Evolutionary conservation across 2,113 vertebrate genomes (phyloP).

Genomic region (Ammodytes marinus): DNA sequence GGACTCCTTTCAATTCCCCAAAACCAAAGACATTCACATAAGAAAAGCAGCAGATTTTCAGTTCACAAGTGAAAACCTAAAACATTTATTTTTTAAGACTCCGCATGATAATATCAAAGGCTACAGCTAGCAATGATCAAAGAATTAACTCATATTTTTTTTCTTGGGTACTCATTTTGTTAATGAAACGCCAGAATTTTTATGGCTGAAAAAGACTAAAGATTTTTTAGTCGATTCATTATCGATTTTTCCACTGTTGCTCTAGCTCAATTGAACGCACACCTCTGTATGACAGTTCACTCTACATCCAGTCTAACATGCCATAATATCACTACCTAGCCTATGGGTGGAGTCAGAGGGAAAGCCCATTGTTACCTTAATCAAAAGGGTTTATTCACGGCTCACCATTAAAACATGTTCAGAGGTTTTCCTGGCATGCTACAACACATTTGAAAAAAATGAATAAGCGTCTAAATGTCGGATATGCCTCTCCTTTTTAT

Average conservation of each 20-base stretch:
- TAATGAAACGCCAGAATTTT: neutral
- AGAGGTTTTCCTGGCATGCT: neutral
- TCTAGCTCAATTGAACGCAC: neutral
- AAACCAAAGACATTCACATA: neutral
- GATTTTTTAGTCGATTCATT: neutral
- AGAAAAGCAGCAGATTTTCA: neutral
- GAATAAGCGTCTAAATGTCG: too few relatives aligned
- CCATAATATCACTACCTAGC: neutral
- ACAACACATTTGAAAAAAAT: neutral
- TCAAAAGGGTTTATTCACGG: slow-evolving; percentile 13
- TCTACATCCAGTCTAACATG: neutral
- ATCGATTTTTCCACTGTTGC: neutral
- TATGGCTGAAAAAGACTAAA: neutral
- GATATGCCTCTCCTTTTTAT: neutral
- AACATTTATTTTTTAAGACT: neutral
- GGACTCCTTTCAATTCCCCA: neutral
- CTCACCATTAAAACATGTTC: neutral
- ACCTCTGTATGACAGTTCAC: neutral
- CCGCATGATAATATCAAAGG: neutral
- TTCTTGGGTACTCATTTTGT: too few relatives aligned
- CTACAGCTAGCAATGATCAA: neutral
- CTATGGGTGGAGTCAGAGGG: slow-evolving; percentile 8
- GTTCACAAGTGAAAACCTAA: neutral
- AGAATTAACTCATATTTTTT: neutral
- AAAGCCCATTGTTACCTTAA: neutral